These are phyloP conservation scores for Clarias pachynema DNA, from an alignment of 2,797 vertebrate species.

Conservation along the genomic window DNA sequence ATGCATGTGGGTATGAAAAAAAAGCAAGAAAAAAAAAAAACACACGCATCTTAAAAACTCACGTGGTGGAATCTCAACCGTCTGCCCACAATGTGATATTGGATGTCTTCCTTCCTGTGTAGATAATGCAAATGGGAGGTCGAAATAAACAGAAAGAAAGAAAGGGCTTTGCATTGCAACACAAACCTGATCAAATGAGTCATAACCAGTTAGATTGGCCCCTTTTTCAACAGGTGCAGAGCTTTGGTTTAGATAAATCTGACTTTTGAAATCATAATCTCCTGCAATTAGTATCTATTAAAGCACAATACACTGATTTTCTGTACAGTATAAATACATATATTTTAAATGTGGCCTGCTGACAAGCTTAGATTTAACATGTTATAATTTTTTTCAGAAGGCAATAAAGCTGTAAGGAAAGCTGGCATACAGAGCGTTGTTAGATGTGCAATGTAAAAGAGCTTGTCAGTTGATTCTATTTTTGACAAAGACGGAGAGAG, in stretches of 20 bases:
- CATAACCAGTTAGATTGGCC: slow-evolving; percentile 14
- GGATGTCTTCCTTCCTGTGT: slow-evolving; percentile 60
- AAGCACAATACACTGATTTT: neutral
- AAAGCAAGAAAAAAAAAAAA: slow-evolving; percentile 7
- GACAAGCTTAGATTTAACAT: neutral
- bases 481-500: neutral
- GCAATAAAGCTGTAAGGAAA: neutral
- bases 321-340: neutral
- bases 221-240: slow-evolving; percentile 1
- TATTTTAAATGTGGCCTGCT: neutral
- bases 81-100: slow-evolving; percentile 58
- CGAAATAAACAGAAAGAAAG: slow-evolving; percentile 34
- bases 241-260: slow-evolving; percentile 19
- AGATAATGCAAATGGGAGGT: slow-evolving; percentile 47
- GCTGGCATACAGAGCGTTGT: neutral
- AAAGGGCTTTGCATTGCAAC: slow-evolving; percentile 17
- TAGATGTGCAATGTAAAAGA: neutral
- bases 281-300: neutral
- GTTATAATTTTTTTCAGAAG: neutral
- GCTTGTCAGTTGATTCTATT: neutral
- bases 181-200: slow-evolving; percentile 35
- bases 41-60: slow-evolving; percentile 40
- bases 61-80: slow-evolving; percentile 61
- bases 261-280: slow-evolving; percentile 19
- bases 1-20: slow-evolving; percentile 45